Base-by-base conservation (phyloP, 2,113 vertebrate species). In the Erpornis zantholeuca region DNA sequence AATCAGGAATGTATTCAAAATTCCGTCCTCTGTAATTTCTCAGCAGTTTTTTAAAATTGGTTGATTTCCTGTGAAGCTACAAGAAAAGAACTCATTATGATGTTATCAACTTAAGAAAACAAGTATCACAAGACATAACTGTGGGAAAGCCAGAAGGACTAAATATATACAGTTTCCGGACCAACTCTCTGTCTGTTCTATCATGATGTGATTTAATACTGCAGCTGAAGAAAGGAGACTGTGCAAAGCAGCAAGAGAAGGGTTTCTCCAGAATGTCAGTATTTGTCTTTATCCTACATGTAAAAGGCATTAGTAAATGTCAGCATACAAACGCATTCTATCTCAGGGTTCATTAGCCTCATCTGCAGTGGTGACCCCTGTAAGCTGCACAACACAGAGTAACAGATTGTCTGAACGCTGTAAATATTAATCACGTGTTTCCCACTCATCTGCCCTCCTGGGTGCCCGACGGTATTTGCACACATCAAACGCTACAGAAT, bases 401-500 rank as follows among this genome's bases (percentile, higher is more conserved):
- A 82, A 76, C 76, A 96, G 79, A 83, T 40, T 85, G 90, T 36
- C 63, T 4, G 44, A 77, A 29, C 1, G 10, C 72, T 84, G 84
- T 77, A 86, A 86, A 93, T 95, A 95, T 53, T 52, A 86, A 83
- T 90, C 95, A 91, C 50, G 42, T 63, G 94, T 29, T 68, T 71
- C 49, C 73, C 78, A 80, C 76, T 64, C 71, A 25, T 59, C 47
- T 56, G 64, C 36, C 54, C 92, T 68, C 84, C 65, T 3, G n/a
- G 65, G 29, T 0, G 28, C 86, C 79, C 4, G 49, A 35, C 45
- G 64, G 16, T 28, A 20, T 33, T 15, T 17, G 60, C 81, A 76
- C 33, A n/a, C 64, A 68, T 29, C 47, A 31, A 35, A 86, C 7
- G 33, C n/a, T 28, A 54, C 56, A 56, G 36, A 69, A 66, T 11